Base-by-base conservation (phyloP, 2,113 vertebrate species). In the Miniopterus natalensis region DNA sequence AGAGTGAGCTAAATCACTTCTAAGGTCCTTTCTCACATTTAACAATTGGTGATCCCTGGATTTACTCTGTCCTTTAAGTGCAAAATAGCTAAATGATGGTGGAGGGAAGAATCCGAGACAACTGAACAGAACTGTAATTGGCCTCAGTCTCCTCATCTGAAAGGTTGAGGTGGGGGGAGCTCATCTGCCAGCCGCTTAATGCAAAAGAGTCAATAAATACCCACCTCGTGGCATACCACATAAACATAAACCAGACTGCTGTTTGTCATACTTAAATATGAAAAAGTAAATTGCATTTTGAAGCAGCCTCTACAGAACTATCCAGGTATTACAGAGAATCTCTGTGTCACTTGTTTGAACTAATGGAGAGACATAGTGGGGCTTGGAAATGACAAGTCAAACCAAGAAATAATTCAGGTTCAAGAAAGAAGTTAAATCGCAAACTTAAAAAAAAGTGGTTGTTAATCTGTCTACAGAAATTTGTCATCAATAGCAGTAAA, bases 331-430 rank as follows among this genome's bases (percentile, higher is more conserved):
- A 17, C 49, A 10, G 47, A 91, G 25, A 71, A 42, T 23, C 81
- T 80, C 63, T 78, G 23, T 29, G 7, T 61, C 74, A 74, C 45
- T 83, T 20, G 40, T 78, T 88, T 77, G 49, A 70, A 77, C 49
- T 57, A 78, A 74, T 68, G 45, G 6, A 13, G 5, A 63, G 8
- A 92, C 23, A 40, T 49, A 59, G 36, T 25, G 53, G 59, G 47
- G 10, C 31, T 68, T 74, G n/a, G n/a, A 88, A 88, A 89, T 3
- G 53, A 8, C 20, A 70, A 79, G 49, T 71, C 45, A 81, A 80
- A 87, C 12, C 23, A 84, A 65, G 74, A 88, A 47, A 87, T 61
- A 84, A 94, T 59, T 80, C 79, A 61, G 20, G 12, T 29, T 88
- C 87, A 79, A 75, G 40, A 63, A 90, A 90, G 7, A 3, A 68